Evolutionary conservation across 1,140 invertebrate species (phyloP), one percentile per base, ranked within the genome.

Genomic region (Leptopilina boulardi): DNA sequence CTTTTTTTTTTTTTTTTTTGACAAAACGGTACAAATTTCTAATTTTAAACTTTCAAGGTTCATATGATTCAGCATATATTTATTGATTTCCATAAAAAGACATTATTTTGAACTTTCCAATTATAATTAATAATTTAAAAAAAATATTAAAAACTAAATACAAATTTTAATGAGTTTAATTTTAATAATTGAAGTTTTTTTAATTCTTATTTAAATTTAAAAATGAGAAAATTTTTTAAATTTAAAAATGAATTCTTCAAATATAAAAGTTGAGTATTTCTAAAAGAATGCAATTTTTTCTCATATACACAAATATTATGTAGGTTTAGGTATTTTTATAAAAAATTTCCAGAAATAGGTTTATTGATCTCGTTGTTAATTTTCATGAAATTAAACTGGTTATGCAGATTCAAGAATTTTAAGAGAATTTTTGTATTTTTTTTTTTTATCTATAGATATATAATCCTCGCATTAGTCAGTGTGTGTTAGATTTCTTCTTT

Each of bases 301-400:
- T 15, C 11, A 47, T 1, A n/a, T 4, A 47, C n/a, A 15, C 3
- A 15, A 47, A 47, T 1, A n/a, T 47, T n/a, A n/a, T 23, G 26
- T 5, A 59, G 26, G 11, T 59, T 59, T 10, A 15, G 19, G 19
- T 59, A 8, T 13, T 11, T 9, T 9, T 8, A 15, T 26, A 5
- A 18, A 18, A 26, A 10, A 26, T 6, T 66, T 15, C 30, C 26
- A n/a, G 21, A 30, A 66, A 30, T n/a, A 66, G 23, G 23, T 66
- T 30, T 26, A 30, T 66, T 66, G 23, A 30, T 66, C 23, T 30
- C 3, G 9, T 66, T 15, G 23, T 66, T 23, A 23, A 30, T 66
- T n/a, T 66, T 66, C 6, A 30, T 15, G n/a, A 30, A n/a, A n/a
- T 51, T 51, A 66, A 66, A 66, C 59, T 66, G 59, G 59, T 66